A percentile compares a stretch with the other conserved stretches of the same genome.
Conservation (phyloP, 2,797 vertebrate species). For the Cynodonichthys magdalenae region DNA sequence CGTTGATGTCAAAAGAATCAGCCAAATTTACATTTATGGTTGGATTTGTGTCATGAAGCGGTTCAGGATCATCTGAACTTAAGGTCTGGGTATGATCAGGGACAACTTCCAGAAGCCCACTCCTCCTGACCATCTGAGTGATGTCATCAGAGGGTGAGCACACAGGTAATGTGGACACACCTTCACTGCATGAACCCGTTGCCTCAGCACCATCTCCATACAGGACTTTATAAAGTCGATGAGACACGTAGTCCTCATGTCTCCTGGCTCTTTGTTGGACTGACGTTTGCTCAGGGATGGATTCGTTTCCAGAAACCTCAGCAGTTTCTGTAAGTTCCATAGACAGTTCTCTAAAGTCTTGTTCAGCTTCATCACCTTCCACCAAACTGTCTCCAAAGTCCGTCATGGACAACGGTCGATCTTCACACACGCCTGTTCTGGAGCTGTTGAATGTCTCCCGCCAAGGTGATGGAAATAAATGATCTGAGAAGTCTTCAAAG, state of each 20-base stretch:
- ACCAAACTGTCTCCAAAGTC: slow-evolving; percentile 79
- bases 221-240: slow-evolving; percentile 73
- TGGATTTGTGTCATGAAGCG: neutral
- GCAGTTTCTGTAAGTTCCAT: slow-evolving; percentile 62
- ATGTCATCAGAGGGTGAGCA: slow-evolving; percentile 7
- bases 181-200: slow-evolving; percentile 36
- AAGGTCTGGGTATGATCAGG: slow-evolving; percentile 32
- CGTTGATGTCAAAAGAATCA: slow-evolving; percentile 17
- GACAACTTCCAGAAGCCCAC: slow-evolving; percentile 30
- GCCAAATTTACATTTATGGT: slow-evolving; percentile 19
- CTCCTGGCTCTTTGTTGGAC: slow-evolving; percentile 20
- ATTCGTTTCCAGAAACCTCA: slow-evolving; percentile 39
- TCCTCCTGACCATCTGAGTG: slow-evolving; percentile 23
- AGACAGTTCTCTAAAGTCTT: slow-evolving; percentile 74
- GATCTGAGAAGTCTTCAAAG: slow-evolving; percentile 24
- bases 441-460: slow-evolving; percentile 36
- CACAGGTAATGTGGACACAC: slow-evolving; percentile 12
- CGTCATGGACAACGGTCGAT: slow-evolving; percentile 59
- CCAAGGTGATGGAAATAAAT: slow-evolving; percentile 41
- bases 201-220: slow-evolving; percentile 64
- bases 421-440: slow-evolving; percentile 54
- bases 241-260: slow-evolving; percentile 74
- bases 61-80: slow-evolving; percentile 25
- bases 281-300: slow-evolving; percentile 10
- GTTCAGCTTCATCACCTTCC: slow-evolving; percentile 76